phyloP scores from a whole-genome alignment of 2,888 invertebrate genomes.

The Pollenia amentaria region DNA sequence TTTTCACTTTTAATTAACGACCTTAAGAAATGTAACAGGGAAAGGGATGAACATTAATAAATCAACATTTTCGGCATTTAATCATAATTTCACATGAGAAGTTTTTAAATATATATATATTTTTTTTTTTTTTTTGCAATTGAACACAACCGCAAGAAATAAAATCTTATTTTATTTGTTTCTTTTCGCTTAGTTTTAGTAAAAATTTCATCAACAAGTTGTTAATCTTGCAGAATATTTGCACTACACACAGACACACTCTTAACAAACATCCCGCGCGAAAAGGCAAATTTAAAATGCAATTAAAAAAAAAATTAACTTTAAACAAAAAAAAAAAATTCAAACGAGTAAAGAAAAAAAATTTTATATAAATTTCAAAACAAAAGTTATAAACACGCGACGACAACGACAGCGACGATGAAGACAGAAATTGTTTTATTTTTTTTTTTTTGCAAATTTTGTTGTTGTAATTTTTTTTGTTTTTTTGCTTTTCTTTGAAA shows the following conservation, averaged over 20 bases:
- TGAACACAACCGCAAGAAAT: conserved; percentile 19
- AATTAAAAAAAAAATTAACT: conserved; percentile 1
- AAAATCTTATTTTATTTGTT: conserved; percentile 1
- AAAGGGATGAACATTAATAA: not conserved
- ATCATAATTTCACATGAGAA: conserved; percentile 33
- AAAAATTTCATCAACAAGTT: conserved; percentile 46
- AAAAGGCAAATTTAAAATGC: not conserved
- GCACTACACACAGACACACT: conserved; percentile 6
- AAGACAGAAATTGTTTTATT: conserved; percentile 34
- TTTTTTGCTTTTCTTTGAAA: conserved; percentile 58
- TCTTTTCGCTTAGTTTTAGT: conserved; percentile 10
- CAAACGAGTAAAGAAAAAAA: conserved; percentile 18
- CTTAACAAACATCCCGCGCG: not conserved
- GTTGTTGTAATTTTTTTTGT: conserved; percentile 25
- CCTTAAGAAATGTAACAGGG: not conserved
- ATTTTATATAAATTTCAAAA: conserved; percentile 53
- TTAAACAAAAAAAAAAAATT: conserved; percentile 43
- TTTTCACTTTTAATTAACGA: not conserved
- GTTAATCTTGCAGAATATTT: conserved; percentile 54
- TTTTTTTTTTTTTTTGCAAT: conserved; percentile 28
- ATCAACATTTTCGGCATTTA: not conserved
- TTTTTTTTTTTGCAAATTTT: conserved; percentile 28
- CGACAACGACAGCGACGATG: conserved; percentile 59
- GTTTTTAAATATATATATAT: not conserved
- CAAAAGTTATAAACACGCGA: conserved; percentile 67